Evolutionary conservation across 2,888 invertebrate genomes (phyloP), one percentile per base, ranked within the genome.

Genomic region (Itoplectis maculator): DNA sequence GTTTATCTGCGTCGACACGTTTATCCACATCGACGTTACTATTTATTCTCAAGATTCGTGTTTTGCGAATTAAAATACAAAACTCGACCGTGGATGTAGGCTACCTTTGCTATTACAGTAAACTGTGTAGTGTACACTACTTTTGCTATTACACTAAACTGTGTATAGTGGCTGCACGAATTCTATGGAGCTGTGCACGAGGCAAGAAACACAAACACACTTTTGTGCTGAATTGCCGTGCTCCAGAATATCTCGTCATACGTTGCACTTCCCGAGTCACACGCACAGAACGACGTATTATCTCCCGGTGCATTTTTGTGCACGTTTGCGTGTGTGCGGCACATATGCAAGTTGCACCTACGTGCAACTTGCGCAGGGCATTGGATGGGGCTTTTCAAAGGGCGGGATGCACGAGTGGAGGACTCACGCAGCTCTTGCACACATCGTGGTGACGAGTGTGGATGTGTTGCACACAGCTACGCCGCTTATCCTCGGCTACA

Each of bases 301-400:
- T 68, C 8, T 47, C 47, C 45, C 13, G 8, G 11, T 35, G 29
- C 35, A 8, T 56, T 2, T 23, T n/a, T 2, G 9, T 9, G 13
- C 47, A 68, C 61, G 9, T 51, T 35, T 65, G 23, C n/a, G n/a
- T n/a, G n/a, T n/a, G n/a, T n/a, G n/a, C n/a, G n/a, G n/a, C n/a
- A n/a, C 35, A n/a, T 37, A 59, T n/a, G 29, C 15, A 35, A n/a
- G 35, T 35, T 61, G 37, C n/a, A 65, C 56, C 54, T 59, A 45
- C 51, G 66, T 15, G 79, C 29, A 76, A n/a, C n/a, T n/a, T n/a
- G n/a, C n/a, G n/a, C n/a, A n/a, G n/a, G n/a, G n/a, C n/a, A n/a
- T n/a, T n/a, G n/a, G 82, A 82, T 76, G 61, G 79, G 72, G 45
- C 40, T 65, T 79, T 76, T 73, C 42, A 79, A 82, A 68, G 54